Conservation (phyloP, 2,888 invertebrate species). For the Platypus cylindrus region DNA sequence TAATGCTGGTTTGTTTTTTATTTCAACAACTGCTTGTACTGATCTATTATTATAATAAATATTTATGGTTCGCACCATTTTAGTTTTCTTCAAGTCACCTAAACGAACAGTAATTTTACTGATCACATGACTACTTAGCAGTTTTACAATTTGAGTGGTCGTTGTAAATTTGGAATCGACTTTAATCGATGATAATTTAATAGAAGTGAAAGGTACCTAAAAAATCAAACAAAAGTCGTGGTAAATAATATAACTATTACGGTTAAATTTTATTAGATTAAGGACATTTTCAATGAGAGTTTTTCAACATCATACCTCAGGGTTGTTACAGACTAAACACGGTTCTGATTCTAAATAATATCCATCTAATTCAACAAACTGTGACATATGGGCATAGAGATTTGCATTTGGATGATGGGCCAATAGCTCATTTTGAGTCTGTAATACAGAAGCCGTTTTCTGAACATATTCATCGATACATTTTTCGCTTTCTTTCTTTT, state of each 20-base stretch:
- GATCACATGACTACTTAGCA: conserved; percentile 90
- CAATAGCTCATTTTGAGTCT: conserved; percentile 78
- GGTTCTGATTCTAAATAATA: conserved; percentile 95
- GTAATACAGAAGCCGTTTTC: conserved; percentile 72
- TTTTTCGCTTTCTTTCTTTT: conserved; percentile 45
- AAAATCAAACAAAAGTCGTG: conserved; percentile 2
- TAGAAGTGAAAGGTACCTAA: conserved; percentile 61
- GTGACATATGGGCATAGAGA: conserved; percentile 80
- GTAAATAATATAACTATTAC: no score
- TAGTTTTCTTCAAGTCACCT: conserved; percentile 88
- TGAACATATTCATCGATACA: conserved; percentile 60
- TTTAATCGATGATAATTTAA: conserved; percentile 87
- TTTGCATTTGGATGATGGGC: conserved; percentile 90
- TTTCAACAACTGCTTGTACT: conserved; percentile 92
- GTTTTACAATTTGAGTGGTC: conserved; percentile 92
- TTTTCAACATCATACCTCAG: conserved; percentile 51
- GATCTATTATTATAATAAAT: conserved; percentile 92
- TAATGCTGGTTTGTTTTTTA: conserved; percentile 88
- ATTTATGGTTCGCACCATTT: conserved; percentile 93
- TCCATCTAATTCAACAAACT: conserved; percentile 91
- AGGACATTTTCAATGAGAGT: not conserved
- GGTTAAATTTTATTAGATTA: not conserved
- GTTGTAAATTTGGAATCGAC: conserved; percentile 96
- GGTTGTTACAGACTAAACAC: conserved; percentile 95
- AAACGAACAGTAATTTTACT: conserved; percentile 87